Conservation (phyloP, 2,888 invertebrate species). For the Amblyjoppa fuscipennis region DNA sequence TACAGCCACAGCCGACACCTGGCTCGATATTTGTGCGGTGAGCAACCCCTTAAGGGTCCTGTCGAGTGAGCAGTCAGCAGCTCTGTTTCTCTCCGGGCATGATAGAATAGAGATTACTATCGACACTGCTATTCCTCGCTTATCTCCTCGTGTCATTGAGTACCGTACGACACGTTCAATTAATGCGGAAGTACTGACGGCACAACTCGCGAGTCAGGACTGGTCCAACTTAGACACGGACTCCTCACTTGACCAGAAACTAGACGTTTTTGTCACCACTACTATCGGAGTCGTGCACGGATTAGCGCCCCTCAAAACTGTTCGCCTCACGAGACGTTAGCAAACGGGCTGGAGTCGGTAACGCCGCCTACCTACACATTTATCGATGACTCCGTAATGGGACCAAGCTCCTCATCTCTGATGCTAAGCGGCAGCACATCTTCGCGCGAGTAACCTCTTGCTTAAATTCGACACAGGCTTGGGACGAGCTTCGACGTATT, state of each 20-base stretch:
- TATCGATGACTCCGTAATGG: not conserved
- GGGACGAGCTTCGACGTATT: not conserved
- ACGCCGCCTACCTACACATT: not conserved
- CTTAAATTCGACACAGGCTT: not conserved
- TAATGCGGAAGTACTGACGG: not conserved
- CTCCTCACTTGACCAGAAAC: not conserved
- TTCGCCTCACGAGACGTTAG: not conserved
- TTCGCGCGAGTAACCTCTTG: not conserved
- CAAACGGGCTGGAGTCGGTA: not conserved
- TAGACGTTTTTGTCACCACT: not conserved
- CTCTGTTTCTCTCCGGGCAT: not conserved
- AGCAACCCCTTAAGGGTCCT: not conserved
- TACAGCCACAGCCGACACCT: not conserved
- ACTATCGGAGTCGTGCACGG: not conserved
- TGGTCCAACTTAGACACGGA: not conserved
- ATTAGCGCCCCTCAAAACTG: not conserved
- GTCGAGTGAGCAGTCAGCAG: not conserved
- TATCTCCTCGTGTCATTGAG: not conserved
- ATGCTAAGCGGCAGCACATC: not conserved
- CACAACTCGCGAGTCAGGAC: not conserved
- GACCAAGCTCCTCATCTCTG: not conserved
- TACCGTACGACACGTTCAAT: not conserved
- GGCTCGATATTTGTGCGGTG: slow-evolving; percentile 22
- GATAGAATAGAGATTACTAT: not conserved
- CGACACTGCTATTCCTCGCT: not conserved